Evolutionary conservation across 1,140 invertebrate species (phyloP), one percentile per base, ranked within the genome.

Genomic region (Batillaria attramentaria): DNA sequence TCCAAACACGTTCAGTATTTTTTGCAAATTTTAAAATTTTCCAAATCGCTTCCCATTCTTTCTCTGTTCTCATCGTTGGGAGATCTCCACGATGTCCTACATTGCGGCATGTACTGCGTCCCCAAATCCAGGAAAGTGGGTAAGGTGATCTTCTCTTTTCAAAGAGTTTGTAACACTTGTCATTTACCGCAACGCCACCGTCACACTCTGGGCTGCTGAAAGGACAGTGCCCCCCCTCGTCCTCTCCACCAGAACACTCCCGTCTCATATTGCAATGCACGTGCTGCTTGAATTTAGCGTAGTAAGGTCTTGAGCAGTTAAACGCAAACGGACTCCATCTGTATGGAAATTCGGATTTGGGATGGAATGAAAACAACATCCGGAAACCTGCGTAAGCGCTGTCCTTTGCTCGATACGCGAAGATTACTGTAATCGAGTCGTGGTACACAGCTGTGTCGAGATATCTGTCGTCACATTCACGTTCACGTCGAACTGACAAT

Each of bases 121-220:
- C n/a, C n/a, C n/a, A n/a, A n/a, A n/a, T n/a, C n/a, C n/a, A n/a
- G n/a, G n/a, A n/a, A n/a, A 20, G 31, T 18, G 39, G 8, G 46
- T 41, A 4, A 37, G n/a, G 20, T 16, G 18, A 6, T 60, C n/a
- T 37, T 4, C 10, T 24, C 54, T 31, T 35, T 8, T 74, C 46
- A 24, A 41, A 20, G 35, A 57, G 39, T 13, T 6, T 5, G 35
- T 60, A 74, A 33, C 72, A 74, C 28, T 74, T 74, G 16, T n/a
- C 24, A 35, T 18, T 50, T 8, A 43, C 28, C 5, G 37, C 41
- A 28, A 72, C 70, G 20, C 20, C 35, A 2, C 70, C 70, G 10
- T 39, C 24, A 28, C 70, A 72, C 20, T 28, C 70, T 10, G 70
- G 70, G 37, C 70, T 72, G 70, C 70, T 72, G 70, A 24, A 72